Conservation (phyloP, 2,888 invertebrate genomes). For the Caenorhabditis drosophilae region DNA sequence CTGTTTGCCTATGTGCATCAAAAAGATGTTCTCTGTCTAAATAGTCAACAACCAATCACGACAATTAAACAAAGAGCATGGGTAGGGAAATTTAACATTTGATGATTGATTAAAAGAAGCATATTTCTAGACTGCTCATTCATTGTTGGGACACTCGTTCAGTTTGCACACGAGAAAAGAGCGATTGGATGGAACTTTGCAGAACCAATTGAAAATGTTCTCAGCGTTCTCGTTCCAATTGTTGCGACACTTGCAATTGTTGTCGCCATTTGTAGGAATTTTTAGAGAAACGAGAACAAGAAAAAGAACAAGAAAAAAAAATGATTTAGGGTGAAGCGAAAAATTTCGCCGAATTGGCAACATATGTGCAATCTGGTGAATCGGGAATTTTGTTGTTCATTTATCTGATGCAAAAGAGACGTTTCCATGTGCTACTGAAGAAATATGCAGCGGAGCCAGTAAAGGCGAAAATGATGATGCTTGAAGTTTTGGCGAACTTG, state of each 20-base stretch:
- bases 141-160: constrained; percentile 62
- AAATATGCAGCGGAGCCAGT: constrained; percentile 29
- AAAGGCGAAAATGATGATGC: constrained; percentile 48
- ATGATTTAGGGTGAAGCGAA: constrained; percentile 53
- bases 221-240: constrained; percentile 64
- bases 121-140: constrained; percentile 51
- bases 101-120: constrained; percentile 8
- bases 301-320: no score
- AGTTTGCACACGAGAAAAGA: constrained; percentile 57
- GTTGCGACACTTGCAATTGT: constrained; percentile 59
- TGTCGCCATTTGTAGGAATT: constrained; percentile 57
- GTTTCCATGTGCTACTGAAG: constrained; percentile 56
- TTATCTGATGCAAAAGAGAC: constrained; percentile 61
- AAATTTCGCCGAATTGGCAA: constrained; percentile 62
- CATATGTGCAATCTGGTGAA: constrained; percentile 51
- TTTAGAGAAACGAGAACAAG: no score
- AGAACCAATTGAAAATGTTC: constrained; percentile 55
- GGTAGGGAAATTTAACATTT: neutral
- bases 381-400: constrained; percentile 66
- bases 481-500: constrained; percentile 59
- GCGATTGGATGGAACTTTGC: constrained; percentile 39
- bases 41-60: constrained; percentile 33
- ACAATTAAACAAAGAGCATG: constrained; percentile 37
- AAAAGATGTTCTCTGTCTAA: constrained; percentile 33
- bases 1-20: constrained; percentile 62